These are phyloP conservation scores for Mola mola DNA, from an alignment of 2,113 vertebrate species.

Conservation along the genomic window DNA sequence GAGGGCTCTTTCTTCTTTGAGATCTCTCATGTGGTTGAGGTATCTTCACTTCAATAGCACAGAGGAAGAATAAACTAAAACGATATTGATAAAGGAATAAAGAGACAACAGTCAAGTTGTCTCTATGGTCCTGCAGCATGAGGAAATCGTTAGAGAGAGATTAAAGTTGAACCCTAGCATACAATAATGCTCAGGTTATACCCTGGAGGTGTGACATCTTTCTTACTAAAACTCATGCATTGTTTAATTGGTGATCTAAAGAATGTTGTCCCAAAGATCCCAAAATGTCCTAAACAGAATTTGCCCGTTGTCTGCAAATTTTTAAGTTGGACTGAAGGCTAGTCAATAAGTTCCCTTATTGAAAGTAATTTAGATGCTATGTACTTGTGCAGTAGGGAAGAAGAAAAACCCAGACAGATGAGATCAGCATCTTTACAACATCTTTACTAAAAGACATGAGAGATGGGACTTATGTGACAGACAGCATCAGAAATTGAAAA, in stretches of 20 bases:
- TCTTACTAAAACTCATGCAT: slow-evolving; percentile 16
- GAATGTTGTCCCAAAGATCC: neutral
- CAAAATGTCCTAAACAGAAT: slow-evolving; percentile 17
- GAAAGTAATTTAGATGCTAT: slow-evolving; percentile 18
- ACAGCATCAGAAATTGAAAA: slow-evolving; percentile 16
- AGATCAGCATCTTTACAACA: slow-evolving; percentile 14
- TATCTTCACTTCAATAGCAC: slow-evolving; percentile 65
- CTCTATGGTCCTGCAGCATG: slow-evolving; percentile 1
- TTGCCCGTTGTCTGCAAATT: neutral
- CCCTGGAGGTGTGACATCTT: slow-evolving; percentile 14
- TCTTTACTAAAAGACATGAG: neutral
- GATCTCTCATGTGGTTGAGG: slow-evolving; percentile 14
- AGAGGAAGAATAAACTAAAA: neutral
- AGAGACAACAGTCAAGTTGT: slow-evolving; percentile 12
- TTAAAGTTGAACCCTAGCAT: neutral
- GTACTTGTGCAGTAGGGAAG: slow-evolving; percentile 3
- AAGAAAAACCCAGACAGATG: slow-evolving; percentile 3
- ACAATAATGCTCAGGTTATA: slow-evolving; percentile 27
- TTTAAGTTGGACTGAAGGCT: slow-evolving; percentile 3
- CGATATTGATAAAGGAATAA: slow-evolving; percentile 32
- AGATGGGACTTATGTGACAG: slow-evolving; percentile 6
- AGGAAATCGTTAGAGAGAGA: slow-evolving; percentile 6
- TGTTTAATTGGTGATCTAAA: slow-evolving; percentile 13
- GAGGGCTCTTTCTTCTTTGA: slow-evolving; percentile 28
- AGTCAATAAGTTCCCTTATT: slow-evolving; percentile 3